These are phyloP conservation scores for Oreonectes daqikongensis DNA, from an alignment of 2,797 vertebrate genomes.

Conservation along the genomic window DNA sequence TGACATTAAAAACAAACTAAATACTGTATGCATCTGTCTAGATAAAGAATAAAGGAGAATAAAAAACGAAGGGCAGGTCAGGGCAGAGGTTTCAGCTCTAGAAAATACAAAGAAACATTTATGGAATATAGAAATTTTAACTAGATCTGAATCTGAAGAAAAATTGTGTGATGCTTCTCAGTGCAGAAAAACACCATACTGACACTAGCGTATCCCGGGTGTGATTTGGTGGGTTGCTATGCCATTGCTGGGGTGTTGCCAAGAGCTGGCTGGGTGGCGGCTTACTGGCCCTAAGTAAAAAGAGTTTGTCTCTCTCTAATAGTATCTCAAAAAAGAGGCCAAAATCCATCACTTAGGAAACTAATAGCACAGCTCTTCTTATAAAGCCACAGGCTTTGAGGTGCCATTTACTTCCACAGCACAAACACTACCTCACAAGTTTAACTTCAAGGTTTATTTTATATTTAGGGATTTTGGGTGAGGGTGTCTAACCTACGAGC, in stretches of 20 bases:
- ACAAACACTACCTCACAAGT: too few species aligned
- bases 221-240: not conserved
- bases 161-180: not conserved
- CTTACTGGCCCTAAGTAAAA: too few species aligned
- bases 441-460: too few species aligned
- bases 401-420: too few species aligned
- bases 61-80: not conserved
- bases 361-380: too few species aligned
- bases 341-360: too few species aligned
- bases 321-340: too few species aligned
- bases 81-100: constrained; percentile 1
- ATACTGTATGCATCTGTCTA: constrained; percentile 18
- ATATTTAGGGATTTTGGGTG: too few species aligned
- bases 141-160: not conserved
- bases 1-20: constrained; percentile 31
- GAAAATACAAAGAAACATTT: not conserved
- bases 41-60: not conserved
- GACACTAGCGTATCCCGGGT: not conserved
- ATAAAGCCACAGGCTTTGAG: too few species aligned
- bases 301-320: too few species aligned
- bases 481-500: too few species aligned
- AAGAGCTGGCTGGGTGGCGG: too few species aligned
- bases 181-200: not conserved
- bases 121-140: not conserved
- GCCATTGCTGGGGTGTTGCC: not conserved